Evolutionary conservation across 2,797 vertebrate genomes (phyloP), one percentile per base, ranked within the genome.

Genomic region (Chromis chromis): DNA sequence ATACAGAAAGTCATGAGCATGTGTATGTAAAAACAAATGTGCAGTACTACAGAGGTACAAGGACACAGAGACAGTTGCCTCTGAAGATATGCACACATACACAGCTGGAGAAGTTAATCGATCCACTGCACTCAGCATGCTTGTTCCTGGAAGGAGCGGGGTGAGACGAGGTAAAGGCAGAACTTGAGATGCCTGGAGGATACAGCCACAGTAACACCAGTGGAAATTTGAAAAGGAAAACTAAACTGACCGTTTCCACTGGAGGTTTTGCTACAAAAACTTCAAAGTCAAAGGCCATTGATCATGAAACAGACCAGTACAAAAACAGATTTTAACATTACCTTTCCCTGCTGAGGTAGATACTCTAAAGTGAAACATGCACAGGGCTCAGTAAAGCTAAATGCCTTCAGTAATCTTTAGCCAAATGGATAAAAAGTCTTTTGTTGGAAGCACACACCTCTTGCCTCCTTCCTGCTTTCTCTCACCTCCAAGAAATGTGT

Each of bases 91-190:
- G 46, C 19, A 56, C 58, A 64, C 53, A 52, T 2, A 70, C 60
- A 56, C 67, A 76, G 68, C 22, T 27, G 75, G 72, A 79, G 59
- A 66, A 48, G 48, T 63, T 80, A 56, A 89, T 88, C 16, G 86
- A 90, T 87, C 80, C 39, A 46, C 0, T 79, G 79, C 77, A 84
- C 80, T 87, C 70, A 79, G 82, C 75, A 54, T 6, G 73, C 19
- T 31, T 25, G 28, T 83, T 90, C 75, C 78, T 76, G 84, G 84
- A 88, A 89, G 71, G 61, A 65, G 64, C 4, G 7, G 71, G 64
- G 70, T 58, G 40, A 83, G 57, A 55, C 0, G 1, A 70, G 58
- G 55, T 53, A 24, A 70, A 73, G 33, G 13, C 46, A 78, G 50
- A 75, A 81, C 54, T 8, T 55, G 68, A 86, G 82, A 72, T 57